Evolutionary conservation across 1,140 invertebrate genomes (phyloP).

Genomic region (Lordiphosa collinella): DNA sequence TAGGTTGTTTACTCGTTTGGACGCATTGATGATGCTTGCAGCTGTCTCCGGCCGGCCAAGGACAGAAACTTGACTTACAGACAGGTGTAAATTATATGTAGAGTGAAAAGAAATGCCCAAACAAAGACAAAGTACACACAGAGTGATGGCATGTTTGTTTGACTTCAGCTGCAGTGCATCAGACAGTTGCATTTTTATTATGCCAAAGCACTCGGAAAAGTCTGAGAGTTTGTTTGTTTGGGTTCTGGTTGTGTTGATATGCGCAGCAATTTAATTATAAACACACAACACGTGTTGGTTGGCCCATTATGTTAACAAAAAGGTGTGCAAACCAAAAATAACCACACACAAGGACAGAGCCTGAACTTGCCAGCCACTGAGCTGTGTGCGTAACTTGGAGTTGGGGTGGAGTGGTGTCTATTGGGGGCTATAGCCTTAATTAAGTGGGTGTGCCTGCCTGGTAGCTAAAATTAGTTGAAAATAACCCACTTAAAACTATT

Average conservation of each 20-base stretch:
- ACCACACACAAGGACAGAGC: slow-evolving; percentile 23
- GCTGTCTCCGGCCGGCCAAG: slow-evolving; percentile 36
- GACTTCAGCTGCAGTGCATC: slow-evolving; percentile 18
- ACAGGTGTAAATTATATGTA: slow-evolving; percentile 69
- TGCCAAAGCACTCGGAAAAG: slow-evolving; percentile 45
- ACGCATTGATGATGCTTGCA: slow-evolving; percentile 56
- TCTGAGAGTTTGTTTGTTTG: slow-evolving; percentile 9
- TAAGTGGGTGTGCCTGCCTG: slow-evolving; percentile 3
- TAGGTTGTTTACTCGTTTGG: slow-evolving; percentile 56
- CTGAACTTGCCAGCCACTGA: slow-evolving; percentile 33
- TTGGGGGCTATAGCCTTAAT: slow-evolving; percentile 24
- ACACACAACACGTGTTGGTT: slow-evolving; percentile 66
- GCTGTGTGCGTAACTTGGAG: slow-evolving; percentile 23
- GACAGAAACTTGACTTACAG: slow-evolving; percentile 59
- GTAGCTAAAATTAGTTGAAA: not conserved
- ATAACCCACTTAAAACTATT: slow-evolving; percentile 38
- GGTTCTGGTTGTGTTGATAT: slow-evolving; percentile 32
- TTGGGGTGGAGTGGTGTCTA: slow-evolving; percentile 20
- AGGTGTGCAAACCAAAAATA: slow-evolving; percentile 67
- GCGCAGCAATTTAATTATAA: slow-evolving; percentile 68
- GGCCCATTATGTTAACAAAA: slow-evolving; percentile 31
- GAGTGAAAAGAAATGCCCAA: slow-evolving; percentile 49
- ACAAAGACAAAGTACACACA: slow-evolving; percentile 6
- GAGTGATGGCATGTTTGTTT: not conserved
- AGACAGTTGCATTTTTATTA: slow-evolving; percentile 68